Base-by-base conservation (phyloP, 2,797 vertebrate genomes). In the Clarias pachynema region DNA sequence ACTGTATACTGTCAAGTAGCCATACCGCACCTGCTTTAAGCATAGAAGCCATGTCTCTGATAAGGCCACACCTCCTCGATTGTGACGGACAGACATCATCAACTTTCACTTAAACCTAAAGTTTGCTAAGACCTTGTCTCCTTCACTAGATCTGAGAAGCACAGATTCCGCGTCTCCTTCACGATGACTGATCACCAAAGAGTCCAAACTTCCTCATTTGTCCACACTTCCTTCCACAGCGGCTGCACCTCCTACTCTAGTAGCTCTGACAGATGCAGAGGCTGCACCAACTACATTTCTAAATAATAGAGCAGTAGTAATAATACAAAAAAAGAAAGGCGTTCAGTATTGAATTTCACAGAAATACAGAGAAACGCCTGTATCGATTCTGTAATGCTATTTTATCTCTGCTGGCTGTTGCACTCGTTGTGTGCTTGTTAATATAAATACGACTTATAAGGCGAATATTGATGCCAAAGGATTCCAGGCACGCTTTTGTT, bases 381-480 rank as follows among this genome's bases (percentile, higher is more conserved):
- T 57, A 82, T 82, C 9, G 80, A 82, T 82, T 70, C 65, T 57
- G 10, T 57, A 37, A 59, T 59, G 44, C 29, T n/a, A 12, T 65
- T 65, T 20, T 80, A 40, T 29, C 24, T 53, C 37, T 44, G 59
- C 79, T 53, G 60, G 37, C 10, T 63, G 59, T n/a, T 26, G 77
- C 15, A 65, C 78, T 65, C 37, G 1, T 40, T 29, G 78, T 12
- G 63, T 0, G 60, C 24, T 79, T 79, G 60, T 80, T 80, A 65
- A 65, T 40, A 80, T 65, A 70, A 69, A 57, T 69, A 29, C 9
- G 29, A 44, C 56, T 81, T 34, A 34, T 68, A 34, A 69, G 37
- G 80, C 24, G 80, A 82, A 69, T 57, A 82, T 82, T 18, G 29
- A 70, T 57, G 63, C 29, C 29, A 9, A 29, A 18, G 65, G 80